These are phyloP conservation scores for Nephrotoma appendiculata DNA, from an alignment of 2,888 invertebrate species.

Conservation along the genomic window DNA sequence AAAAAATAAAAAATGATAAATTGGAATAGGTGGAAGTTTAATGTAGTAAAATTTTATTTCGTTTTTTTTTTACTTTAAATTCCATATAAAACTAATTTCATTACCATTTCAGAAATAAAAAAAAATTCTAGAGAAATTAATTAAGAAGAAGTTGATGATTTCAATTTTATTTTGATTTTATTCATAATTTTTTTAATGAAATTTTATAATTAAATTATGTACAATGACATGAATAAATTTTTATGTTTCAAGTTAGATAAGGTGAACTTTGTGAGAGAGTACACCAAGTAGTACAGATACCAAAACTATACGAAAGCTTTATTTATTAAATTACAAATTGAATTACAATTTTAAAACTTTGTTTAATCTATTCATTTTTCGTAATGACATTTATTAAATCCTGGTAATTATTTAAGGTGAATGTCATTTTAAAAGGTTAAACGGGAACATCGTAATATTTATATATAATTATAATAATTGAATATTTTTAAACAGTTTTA, in stretches of 20 bases:
- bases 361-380: neutral
- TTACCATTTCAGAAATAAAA: neutral
- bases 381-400: neutral
- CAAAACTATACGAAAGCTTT: neutral
- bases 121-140: neutral
- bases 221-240: neutral
- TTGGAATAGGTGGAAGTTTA: neutral
- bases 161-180: neutral
- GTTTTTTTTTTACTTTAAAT: neutral
- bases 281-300: neutral
- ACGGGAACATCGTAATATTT: neutral
- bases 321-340: neutral
- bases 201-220: neutral
- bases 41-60: neutral
- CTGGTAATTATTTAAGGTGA: neutral
- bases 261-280: neutral
- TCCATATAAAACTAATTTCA: neutral
- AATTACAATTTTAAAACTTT: neutral
- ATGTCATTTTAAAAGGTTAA: neutral
- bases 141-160: neutral
- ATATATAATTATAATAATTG: neutral
- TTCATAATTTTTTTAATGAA: neutral
- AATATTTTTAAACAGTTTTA: neutral
- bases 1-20: neutral
- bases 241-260: neutral